Evolutionary conservation across 1,140 invertebrate species (phyloP), one percentile per base, ranked within the genome.

Genomic region (Zaprionus camerounensis): DNA sequence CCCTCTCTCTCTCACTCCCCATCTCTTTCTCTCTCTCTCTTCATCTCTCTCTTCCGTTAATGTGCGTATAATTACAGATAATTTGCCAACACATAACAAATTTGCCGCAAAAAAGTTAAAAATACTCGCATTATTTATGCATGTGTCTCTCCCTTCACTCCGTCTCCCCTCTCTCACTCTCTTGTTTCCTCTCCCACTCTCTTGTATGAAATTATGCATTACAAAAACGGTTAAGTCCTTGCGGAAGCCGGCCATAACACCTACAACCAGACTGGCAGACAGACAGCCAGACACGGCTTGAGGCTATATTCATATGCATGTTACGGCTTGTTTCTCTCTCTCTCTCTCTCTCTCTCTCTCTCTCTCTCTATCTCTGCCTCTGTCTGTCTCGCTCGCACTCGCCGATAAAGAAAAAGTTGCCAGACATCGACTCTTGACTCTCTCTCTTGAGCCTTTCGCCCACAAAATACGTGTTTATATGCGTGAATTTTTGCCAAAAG

Each of bases 211-310:
- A 87, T 87, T 87, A 87, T 87, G 83, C 84, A 87, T 87, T 88
- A 88, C 83, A 83, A 87, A 87, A 87, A 82, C 78, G 85, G 81
- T 88, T 90, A 90, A 88, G 84, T 88, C 84, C 84, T 88, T 72
- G 78, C 84, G 85, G 85, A 90, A 90, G 76, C 81, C 81, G 84
- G 75, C 78, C 84, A 88, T 90, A 88, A 88, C 85, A 88, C 85
- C 84, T 90, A 87, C 85, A 70, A 62, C 66, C 77, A 74, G 59
- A 65, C 61, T 53, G 41, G 24, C 67, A 65, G 63, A 66, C 77
- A 67, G 55, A 44, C 44, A 59, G 58, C 58, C 78, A 81, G 78
- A 84, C 85, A 88, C 78, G 75, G 71, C 84, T 90, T 62, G 51
- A 71, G 84, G 84, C 84, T 66, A 81, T 88, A 83, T 83, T 88